Conservation (phyloP, 2,113 vertebrate genomes). For the Periophthalmodon schlosseri region DNA sequence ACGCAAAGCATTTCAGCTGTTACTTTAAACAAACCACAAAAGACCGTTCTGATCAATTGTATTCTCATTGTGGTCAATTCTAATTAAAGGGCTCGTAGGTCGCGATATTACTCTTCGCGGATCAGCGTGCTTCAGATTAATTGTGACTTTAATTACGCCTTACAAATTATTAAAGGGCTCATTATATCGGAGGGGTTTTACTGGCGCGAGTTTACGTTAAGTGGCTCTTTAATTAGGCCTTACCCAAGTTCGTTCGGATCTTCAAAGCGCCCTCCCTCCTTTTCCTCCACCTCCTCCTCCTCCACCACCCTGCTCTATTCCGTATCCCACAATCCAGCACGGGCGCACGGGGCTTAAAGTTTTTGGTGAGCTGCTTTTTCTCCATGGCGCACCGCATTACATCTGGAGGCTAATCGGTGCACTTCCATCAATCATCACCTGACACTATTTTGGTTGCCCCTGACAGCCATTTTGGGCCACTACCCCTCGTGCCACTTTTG, state of each 20-base stretch:
- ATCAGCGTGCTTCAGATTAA: conserved; percentile 15
- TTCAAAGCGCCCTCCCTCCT: conserved; percentile 14
- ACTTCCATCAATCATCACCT: conserved; percentile 55
- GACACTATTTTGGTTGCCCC: no score
- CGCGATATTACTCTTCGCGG: neutral
- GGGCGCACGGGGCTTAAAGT: conserved; percentile 52
- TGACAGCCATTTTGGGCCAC: no score
- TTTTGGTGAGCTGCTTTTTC: conserved; percentile 46
- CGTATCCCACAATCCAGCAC: conserved; percentile 43
- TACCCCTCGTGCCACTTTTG: no score
- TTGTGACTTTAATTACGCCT: conserved; percentile 30
- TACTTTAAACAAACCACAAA: conserved; percentile 2
- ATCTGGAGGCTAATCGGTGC: conserved; percentile 69
- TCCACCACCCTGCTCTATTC: conserved; percentile 4
- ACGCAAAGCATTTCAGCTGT: conserved; percentile 11
- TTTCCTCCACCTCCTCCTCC: neutral
- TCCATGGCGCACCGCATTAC: conserved; percentile 63
- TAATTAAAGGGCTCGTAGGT: conserved; percentile 7
- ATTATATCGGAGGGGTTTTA: conserved; percentile 19
- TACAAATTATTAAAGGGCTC: conserved; percentile 31
- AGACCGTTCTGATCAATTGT: conserved; percentile 20
- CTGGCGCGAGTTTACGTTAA: conserved; percentile 36
- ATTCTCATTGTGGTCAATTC: conserved; percentile 7
- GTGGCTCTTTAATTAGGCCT: conserved; percentile 50
- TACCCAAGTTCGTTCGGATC: conserved; percentile 25